A percentile compares a stretch with the other conserved stretches of the same genome.
phyloP scores from a whole-genome alignment of 2,888 invertebrate genomes.

The Beris chalybata region DNA sequence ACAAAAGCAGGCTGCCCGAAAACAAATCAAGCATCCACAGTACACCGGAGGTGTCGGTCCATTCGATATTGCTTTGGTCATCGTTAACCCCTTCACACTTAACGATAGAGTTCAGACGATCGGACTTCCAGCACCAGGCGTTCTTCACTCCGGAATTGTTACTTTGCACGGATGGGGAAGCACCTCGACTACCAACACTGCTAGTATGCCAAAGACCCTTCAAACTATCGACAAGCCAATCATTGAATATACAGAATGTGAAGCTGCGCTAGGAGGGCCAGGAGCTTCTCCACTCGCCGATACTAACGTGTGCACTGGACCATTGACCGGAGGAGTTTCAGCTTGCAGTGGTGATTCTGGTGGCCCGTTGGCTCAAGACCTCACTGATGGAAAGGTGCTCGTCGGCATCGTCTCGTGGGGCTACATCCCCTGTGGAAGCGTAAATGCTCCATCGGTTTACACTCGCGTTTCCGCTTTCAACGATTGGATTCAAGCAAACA shows the following conservation, averaged over 20 bases:
- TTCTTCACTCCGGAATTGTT: conserved; percentile 46
- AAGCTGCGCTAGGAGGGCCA: conserved; percentile 38
- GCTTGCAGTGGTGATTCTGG: conserved; percentile 58
- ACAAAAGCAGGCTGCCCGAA: conserved; percentile 47
- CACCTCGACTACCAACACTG: conserved; percentile 36
- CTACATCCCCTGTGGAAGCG: conserved; percentile 55
- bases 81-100: conserved; percentile 47
- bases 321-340: conserved; percentile 52
- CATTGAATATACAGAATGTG: conserved; percentile 45
- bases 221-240: conserved; percentile 48
- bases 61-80: conserved; percentile 61
- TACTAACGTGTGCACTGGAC: conserved; percentile 57
- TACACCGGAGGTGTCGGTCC: conserved; percentile 54
- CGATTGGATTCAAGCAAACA: conserved; percentile 49
- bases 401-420: conserved; percentile 61
- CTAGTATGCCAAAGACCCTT: conserved; percentile 44
- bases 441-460: conserved; percentile 57
- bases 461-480: conserved; percentile 55
- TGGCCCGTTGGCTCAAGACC: conserved; percentile 50
- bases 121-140: conserved; percentile 48
- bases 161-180: conserved; percentile 58
- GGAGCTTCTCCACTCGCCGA: conserved; percentile 45
- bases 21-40: conserved; percentile 48
- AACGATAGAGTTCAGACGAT: conserved; percentile 50
- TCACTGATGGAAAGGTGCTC: conserved; percentile 43